phyloP scores from a whole-genome alignment of 2,113 vertebrate genomes.

The Neodon shergylaensis region DNA sequence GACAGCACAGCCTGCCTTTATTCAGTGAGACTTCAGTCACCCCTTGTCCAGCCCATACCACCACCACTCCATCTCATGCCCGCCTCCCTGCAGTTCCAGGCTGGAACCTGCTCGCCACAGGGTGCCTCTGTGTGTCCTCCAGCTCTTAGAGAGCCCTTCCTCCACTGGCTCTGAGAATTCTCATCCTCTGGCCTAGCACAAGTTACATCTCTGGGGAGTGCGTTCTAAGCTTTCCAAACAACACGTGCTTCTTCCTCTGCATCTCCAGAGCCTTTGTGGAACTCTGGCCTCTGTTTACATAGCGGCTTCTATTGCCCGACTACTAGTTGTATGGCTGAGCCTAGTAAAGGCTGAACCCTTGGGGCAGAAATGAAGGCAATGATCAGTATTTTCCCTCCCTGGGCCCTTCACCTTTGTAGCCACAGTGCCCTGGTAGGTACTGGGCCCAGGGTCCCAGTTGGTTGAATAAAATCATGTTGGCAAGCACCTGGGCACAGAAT shows the following conservation, averaged over 20 bases:
- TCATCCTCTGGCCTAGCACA: not conserved
- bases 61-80: fast-evolving
- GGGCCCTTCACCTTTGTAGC: not conserved
- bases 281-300: not conserved
- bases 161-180: not conserved
- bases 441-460: not conserved
- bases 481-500: not conserved
- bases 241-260: not conserved
- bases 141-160: not conserved
- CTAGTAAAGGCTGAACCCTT: not conserved
- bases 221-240: not conserved
- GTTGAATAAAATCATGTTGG: slow-evolving; percentile 5
- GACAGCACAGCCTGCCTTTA: not conserved
- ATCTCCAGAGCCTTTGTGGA: not conserved
- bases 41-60: not conserved
- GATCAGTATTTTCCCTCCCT: not conserved
- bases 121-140: not conserved
- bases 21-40: not conserved
- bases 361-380: too few relatives aligned
- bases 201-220: not conserved
- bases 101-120: not conserved
- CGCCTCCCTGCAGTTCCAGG: not conserved
- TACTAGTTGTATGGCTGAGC: not conserved
- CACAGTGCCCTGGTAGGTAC: not conserved
- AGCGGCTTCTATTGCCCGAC: not conserved